Conservation (phyloP, 2,888 invertebrate genomes). For the Trachelus tabidus region DNA sequence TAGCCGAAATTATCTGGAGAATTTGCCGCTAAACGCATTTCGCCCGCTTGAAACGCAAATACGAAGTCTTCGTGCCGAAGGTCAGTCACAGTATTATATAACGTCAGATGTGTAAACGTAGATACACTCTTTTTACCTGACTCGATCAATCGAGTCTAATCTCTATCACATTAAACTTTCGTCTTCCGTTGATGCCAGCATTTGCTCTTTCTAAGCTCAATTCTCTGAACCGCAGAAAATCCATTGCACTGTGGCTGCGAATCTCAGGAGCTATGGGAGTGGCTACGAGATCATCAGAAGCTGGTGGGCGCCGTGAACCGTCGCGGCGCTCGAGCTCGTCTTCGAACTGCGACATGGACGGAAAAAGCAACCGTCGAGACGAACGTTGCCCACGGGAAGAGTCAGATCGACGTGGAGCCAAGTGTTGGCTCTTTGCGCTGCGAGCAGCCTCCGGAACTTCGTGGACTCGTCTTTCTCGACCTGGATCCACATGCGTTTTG, state of each 20-base stretch:
- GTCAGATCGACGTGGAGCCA: constrained; percentile 50
- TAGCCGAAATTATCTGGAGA: constrained; percentile 86
- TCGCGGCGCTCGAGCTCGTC: background rate
- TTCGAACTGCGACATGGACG: too few relatives aligned
- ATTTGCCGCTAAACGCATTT: constrained; percentile 82
- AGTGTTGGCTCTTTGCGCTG: constrained; percentile 71
- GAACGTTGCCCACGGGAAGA: constrained; percentile 27
- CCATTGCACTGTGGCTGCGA: constrained; percentile 92
- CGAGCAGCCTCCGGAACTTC: constrained; percentile 84
- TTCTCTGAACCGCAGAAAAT: constrained; percentile 74
- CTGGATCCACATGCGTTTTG: constrained; percentile 85
- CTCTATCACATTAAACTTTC: too few relatives aligned
- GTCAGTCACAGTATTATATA: constrained; percentile 65
- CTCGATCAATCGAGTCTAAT: too few relatives aligned
- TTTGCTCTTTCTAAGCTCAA: background rate
- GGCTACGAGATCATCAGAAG: constrained; percentile 90
- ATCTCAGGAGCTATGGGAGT: constrained; percentile 91
- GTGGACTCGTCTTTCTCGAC: constrained; percentile 79
- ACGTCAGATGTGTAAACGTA: background rate
- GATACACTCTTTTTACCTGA: too few relatives aligned
- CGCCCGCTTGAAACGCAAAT: constrained; percentile 86
- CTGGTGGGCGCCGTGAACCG: constrained; percentile 73
- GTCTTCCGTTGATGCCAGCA: too few relatives aligned
- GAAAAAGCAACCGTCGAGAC: too few relatives aligned
- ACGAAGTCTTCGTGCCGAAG: constrained; percentile 81